These are phyloP conservation scores for Epinotia demarniana DNA, from an alignment of 2,888 invertebrate genomes.

Conservation along the genomic window DNA sequence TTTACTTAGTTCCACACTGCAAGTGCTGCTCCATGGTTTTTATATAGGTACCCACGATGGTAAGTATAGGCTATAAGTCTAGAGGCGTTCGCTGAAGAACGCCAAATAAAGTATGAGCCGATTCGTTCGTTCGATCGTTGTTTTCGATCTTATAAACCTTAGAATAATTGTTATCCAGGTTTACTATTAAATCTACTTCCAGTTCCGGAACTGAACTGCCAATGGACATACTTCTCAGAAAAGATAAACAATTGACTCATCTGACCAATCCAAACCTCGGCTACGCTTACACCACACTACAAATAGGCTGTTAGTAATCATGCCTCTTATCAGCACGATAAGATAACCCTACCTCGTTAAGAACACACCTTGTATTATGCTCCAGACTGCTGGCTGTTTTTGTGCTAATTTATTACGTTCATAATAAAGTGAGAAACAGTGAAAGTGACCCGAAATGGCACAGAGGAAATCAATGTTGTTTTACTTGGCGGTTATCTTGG, in stretches of 20 bases:
- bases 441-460: slow-evolving; percentile 68
- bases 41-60: no score
- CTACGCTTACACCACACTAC: slow-evolving; percentile 29
- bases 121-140: no score
- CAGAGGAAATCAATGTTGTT: slow-evolving; percentile 73
- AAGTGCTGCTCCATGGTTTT: no score
- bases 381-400: slow-evolving; percentile 60
- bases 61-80: not conserved
- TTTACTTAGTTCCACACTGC: no score
- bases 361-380: slow-evolving; percentile 65
- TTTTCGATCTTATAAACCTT: no score
- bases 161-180: not conserved
- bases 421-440: slow-evolving; percentile 46
- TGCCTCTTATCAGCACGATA: slow-evolving; percentile 62
- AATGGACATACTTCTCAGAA: slow-evolving; percentile 17
- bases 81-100: not conserved
- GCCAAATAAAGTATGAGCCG: no score
- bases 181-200: not conserved
- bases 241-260: slow-evolving; percentile 43
- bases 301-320: slow-evolving; percentile 63
- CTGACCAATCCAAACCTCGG: slow-evolving; percentile 6
- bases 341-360: slow-evolving; percentile 64
- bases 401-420: slow-evolving; percentile 43
- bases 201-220: not conserved
- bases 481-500: slow-evolving; percentile 81